Evolutionary conservation across 2,113 vertebrate species (phyloP).

Genomic region (Rhynchopsitta pachyrhyncha): DNA sequence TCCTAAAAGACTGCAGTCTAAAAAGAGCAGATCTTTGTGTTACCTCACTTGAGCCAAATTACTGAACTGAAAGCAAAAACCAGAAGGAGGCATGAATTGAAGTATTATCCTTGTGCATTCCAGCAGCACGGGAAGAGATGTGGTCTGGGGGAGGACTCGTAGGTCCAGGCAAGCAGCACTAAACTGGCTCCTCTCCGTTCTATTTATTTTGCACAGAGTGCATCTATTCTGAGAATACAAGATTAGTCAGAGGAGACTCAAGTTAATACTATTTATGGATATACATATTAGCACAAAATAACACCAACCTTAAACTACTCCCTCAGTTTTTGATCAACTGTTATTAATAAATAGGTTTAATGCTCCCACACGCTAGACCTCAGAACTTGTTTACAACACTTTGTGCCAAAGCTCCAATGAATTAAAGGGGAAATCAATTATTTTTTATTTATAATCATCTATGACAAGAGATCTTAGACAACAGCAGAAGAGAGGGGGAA

Average conservation of each 20-base stretch:
- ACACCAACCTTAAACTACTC: background rate
- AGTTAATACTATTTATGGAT: constrained; percentile 4
- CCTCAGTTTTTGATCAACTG: background rate
- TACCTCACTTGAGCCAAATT: background rate
- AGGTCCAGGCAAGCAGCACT: background rate
- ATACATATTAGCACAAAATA: background rate
- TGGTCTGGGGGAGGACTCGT: background rate
- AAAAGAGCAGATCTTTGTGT: background rate
- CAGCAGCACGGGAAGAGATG: background rate
- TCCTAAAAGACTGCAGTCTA: background rate
- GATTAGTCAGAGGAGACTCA: background rate
- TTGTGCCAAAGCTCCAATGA: background rate
- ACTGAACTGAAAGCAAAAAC: constrained; percentile 35
- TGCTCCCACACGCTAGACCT: background rate
- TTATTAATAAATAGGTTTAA: constrained; percentile 34
- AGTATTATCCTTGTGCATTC: constrained; percentile 41
- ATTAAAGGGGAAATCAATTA: constrained; percentile 23
- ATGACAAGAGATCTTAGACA: constrained; percentile 39
- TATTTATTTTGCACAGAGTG: background rate
- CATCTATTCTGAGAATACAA: background rate
- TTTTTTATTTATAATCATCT: constrained; percentile 54
- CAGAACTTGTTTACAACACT: constrained; percentile 24
- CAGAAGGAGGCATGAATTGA: background rate
- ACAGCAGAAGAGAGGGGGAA: constrained; percentile 13
- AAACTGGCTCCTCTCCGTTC: background rate